Evolutionary conservation across 2,888 invertebrate genomes (phyloP).

Genomic region (Anthophora plumipes): DNA sequence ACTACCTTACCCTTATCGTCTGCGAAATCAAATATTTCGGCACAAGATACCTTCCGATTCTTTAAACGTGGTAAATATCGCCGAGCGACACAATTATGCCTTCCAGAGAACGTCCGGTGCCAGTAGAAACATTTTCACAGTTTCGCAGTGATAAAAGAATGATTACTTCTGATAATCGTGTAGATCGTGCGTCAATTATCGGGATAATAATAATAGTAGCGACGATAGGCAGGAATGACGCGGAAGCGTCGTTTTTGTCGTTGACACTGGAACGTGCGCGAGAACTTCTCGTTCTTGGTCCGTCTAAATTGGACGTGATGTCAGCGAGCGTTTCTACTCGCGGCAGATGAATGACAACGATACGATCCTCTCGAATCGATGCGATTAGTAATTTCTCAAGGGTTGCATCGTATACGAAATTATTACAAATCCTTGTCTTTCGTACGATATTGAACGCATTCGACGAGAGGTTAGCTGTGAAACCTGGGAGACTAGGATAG

Average conservation of each 20-base stretch:
- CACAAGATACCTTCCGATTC: background rate
- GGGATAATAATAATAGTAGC: background rate
- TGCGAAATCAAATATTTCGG: background rate
- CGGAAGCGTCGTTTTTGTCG: conserved; percentile 27
- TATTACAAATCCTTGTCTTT: too few relatives aligned
- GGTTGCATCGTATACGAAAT: too few relatives aligned
- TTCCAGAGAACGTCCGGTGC: too few relatives aligned
- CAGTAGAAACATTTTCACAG: too few relatives aligned
- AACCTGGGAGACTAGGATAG: background rate
- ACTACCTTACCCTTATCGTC: conserved; percentile 14
- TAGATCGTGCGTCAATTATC: conserved; percentile 41
- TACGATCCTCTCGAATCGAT: conserved; percentile 58
- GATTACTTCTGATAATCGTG: conserved; percentile 11
- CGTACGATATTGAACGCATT: background rate
- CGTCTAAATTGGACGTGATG: conserved; percentile 68
- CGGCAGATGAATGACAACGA: conserved; percentile 74
- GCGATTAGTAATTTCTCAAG: too few relatives aligned
- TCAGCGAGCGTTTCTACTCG: conserved; percentile 62
- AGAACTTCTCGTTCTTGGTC: conserved; percentile 29
- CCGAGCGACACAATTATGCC: too few relatives aligned
- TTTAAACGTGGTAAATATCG: too few relatives aligned
- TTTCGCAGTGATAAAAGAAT: too few relatives aligned
- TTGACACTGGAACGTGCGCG: conserved; percentile 30
- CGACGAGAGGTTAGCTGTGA: too few relatives aligned
- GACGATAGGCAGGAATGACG: conserved; percentile 27